phyloP scores from a whole-genome alignment of 2,113 vertebrate genomes.

The Macaca fascicularis region T2T-MFA8v1.1 NC_088394.1:2718001-2718500 shows the following conservation, averaged over 20 bases:
- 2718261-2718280: neutral
- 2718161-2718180: neutral
- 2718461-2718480: conserved; percentile 86
- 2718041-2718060: neutral
- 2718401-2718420: conserved; percentile 86
- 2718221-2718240: neutral
- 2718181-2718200: neutral
- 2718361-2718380: rapidly evolving
- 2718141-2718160: neutral
- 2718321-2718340: neutral
- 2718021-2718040: neutral
- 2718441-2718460: conserved; percentile 89
- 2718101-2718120: neutral
- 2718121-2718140: neutral
- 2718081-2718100: too few species aligned
- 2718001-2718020: too few species aligned
- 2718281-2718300: neutral
- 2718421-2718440: conserved; percentile 91
- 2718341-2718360: neutral
- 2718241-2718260: too few species aligned
- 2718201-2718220: neutral
- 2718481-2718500: conserved; percentile 88
- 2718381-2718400: conserved; percentile 86
- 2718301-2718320: too few species aligned
- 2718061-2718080: neutral